Evolutionary conservation across 2,888 invertebrate species (phyloP).

Genomic region (Psylliodes chrysocephalus): DNA sequence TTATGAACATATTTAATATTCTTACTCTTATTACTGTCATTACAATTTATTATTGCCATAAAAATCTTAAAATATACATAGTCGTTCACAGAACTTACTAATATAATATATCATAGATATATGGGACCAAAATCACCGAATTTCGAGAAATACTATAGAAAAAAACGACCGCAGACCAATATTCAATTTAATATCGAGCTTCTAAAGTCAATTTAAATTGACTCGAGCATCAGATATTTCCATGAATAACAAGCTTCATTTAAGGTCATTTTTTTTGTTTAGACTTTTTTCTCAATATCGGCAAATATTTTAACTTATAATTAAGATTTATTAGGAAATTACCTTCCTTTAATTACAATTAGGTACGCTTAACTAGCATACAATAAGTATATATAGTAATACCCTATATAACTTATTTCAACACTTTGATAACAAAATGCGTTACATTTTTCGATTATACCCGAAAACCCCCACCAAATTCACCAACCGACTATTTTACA

Average conservation of each 20-base stretch:
- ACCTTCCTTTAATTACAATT: constrained; percentile 64
- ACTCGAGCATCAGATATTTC: constrained; percentile 52
- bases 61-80: constrained; percentile 24
- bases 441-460: constrained; percentile 42
- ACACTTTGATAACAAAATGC: constrained; percentile 60
- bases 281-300: constrained; percentile 46
- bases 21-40: too few species aligned
- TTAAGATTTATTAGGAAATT: constrained; percentile 64
- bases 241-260: constrained; percentile 5
- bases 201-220: constrained; percentile 49
- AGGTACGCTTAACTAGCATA: constrained; percentile 48
- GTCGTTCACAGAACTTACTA: constrained; percentile 95
- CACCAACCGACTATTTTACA: constrained; percentile 27
- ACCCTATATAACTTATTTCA: constrained; percentile 55
- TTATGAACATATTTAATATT: too few species aligned
- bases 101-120: constrained; percentile 97
- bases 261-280: neutral
- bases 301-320: constrained; percentile 62
- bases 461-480: constrained; percentile 29
- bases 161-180: constrained; percentile 35
- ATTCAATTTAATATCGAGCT: constrained; percentile 50
- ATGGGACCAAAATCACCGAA: constrained; percentile 81
- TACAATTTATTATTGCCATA: too few species aligned
- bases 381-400: constrained; percentile 54
- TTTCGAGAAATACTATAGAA: constrained; percentile 49